A percentile compares a stretch with the other conserved stretches of the same genome.
These are phyloP conservation scores for Pedionomus torquatus DNA, from an alignment of 2,113 vertebrate genomes.

Conservation along the genomic window DNA sequence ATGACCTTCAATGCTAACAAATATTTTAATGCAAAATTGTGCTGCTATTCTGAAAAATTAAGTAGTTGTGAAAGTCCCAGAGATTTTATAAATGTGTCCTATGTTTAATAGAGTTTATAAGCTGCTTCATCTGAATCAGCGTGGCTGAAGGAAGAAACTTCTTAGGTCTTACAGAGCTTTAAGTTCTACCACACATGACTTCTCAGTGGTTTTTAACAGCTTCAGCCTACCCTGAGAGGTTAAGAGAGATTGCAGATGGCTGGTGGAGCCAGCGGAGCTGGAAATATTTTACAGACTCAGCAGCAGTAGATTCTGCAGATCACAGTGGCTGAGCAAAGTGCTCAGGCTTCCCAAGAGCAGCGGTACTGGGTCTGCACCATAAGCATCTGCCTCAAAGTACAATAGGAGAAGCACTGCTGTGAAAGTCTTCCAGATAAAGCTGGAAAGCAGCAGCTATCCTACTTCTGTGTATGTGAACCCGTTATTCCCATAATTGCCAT, in stretches of 20 bases:
- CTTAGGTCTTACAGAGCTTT: background rate
- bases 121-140: background rate
- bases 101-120: background rate
- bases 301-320: background rate
- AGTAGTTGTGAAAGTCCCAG: background rate
- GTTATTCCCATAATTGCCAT: background rate
- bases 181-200: background rate
- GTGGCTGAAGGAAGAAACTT: background rate
- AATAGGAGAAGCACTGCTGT: background rate
- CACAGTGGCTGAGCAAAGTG: background rate
- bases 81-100: background rate
- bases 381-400: background rate
- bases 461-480: background rate
- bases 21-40: background rate
- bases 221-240: background rate
- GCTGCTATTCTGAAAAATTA: background rate
- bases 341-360: background rate
- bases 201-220: background rate
- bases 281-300: slow-evolving; percentile 16
- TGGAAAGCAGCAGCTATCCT: background rate
- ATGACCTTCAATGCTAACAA: background rate
- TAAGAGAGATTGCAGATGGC: background rate
- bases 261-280: background rate
- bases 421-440: background rate
- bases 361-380: background rate